phyloP scores from a whole-genome alignment of 2,888 invertebrate genomes.

The Steinernema hermaphroditum region DNA sequence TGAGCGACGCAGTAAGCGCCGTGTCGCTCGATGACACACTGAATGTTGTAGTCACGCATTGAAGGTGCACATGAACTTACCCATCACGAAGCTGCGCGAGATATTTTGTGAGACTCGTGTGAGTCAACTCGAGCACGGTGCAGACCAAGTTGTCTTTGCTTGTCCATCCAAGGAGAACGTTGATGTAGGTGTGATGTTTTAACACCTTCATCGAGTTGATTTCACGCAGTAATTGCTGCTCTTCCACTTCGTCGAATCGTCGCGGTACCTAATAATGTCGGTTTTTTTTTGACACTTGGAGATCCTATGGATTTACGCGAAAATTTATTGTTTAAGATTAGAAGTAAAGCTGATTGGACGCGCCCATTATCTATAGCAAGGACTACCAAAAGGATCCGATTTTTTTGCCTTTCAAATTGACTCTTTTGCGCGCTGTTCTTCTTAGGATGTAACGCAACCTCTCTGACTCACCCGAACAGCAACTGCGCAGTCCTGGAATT shows the following conservation, averaged over 20 bases:
- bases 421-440: too few relatives aligned
- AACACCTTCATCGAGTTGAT: constrained; percentile 53
- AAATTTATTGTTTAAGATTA: too few relatives aligned
- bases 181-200: constrained; percentile 52
- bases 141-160: constrained; percentile 52
- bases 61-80: constrained; percentile 36
- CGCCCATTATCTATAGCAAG: too few relatives aligned
- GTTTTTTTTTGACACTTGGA: too few relatives aligned
- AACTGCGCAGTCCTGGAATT: constrained; percentile 57
- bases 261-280: constrained; percentile 45
- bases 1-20: constrained; percentile 24
- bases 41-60: not conserved
- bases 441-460: too few relatives aligned
- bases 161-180: constrained; percentile 55
- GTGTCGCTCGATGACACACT: constrained; percentile 4
- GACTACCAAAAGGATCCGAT: too few relatives aligned
- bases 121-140: constrained; percentile 52
- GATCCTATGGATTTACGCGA: too few relatives aligned
- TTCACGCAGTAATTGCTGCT: constrained; percentile 52
- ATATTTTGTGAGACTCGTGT: constrained; percentile 55
- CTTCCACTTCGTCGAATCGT: constrained; percentile 54
- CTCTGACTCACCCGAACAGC: constrained; percentile 47
- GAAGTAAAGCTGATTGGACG: too few relatives aligned
- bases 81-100: constrained; percentile 50
- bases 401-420: too few relatives aligned